Conservation (phyloP, 1,140 invertebrate genomes). For the Phortica variegata region DNA sequence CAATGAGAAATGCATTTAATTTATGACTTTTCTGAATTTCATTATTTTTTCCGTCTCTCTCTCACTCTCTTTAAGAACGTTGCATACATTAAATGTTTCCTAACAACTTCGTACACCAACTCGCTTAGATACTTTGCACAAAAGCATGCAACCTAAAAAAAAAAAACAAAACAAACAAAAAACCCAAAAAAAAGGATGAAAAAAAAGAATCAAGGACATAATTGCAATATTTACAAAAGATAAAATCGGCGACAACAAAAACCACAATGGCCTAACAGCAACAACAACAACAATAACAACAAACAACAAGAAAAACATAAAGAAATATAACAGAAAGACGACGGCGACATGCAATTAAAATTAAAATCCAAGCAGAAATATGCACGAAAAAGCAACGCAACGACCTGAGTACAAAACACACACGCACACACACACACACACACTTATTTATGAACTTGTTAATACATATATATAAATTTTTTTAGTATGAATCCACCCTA, state of each 20-base stretch:
- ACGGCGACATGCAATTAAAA: constrained; percentile 50
- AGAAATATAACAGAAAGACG: constrained; percentile 12
- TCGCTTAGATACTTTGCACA: too few species aligned
- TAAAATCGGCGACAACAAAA: constrained; percentile 48
- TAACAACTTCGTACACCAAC: too few species aligned
- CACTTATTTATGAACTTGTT: too few species aligned
- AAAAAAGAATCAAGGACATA: constrained; percentile 44
- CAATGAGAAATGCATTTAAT: too few species aligned
- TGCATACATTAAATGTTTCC: too few species aligned
- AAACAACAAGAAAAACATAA: constrained; percentile 10
- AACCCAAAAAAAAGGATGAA: constrained; percentile 41
- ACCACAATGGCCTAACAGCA: too few species aligned
- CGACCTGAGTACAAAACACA: constrained; percentile 21
- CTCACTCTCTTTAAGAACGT: too few species aligned
- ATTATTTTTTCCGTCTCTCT: too few species aligned
- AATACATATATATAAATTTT: too few species aligned
- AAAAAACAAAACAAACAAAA: constrained; percentile 11
- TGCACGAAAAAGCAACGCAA: constrained; percentile 27
- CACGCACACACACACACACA: too few species aligned
- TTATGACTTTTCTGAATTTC: too few species aligned
- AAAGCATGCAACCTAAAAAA: too few species aligned
- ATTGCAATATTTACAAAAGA: constrained; percentile 55
- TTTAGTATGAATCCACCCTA: constrained; percentile 47
- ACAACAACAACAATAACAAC: constrained; percentile 17
- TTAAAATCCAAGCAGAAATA: constrained; percentile 40